phyloP scores from a whole-genome alignment of 2,888 invertebrate species.

The Callimorpha dominula region DNA sequence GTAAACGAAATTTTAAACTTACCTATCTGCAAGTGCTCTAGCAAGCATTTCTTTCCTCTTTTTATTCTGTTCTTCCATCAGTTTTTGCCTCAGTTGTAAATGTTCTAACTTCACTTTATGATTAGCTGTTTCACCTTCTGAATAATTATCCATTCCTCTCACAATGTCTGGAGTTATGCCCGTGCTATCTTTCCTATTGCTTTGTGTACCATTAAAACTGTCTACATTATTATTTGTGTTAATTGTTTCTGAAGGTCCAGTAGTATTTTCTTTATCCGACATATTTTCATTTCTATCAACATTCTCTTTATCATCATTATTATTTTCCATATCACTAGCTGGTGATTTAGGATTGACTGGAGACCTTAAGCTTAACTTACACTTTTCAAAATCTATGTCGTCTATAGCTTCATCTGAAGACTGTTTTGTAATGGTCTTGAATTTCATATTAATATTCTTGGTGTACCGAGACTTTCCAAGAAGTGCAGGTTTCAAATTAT shows the following conservation, averaged over 20 bases:
- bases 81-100: conserved; percentile 90
- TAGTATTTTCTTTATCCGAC: conserved; percentile 51
- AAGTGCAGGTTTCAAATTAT: conserved; percentile 62
- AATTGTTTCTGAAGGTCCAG: conserved; percentile 2
- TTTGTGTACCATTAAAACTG: conserved; percentile 3
- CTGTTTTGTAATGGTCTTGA: conserved; percentile 61
- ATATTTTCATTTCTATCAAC: conserved; percentile 31
- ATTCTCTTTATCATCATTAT: conserved; percentile 48
- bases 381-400: conserved; percentile 74
- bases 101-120: conserved; percentile 88
- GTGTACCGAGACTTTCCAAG: conserved; percentile 56
- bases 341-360: conserved; percentile 48
- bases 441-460: conserved; percentile 49
- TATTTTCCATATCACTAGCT: conserved; percentile 35
- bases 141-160: conserved; percentile 70
- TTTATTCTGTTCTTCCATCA: conserved; percentile 93
- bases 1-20: conserved; percentile 30
- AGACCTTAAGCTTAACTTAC: conserved; percentile 73
- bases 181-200: conserved; percentile 43
- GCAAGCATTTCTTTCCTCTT: conserved; percentile 90
- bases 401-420: conserved; percentile 72
- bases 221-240: conserved; percentile 20
- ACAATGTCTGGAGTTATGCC: conserved; percentile 70
- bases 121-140: conserved; percentile 71
- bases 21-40: conserved; percentile 92